Percentiles rank a stretch among this genome's conserved stretches.
phyloP scores from a whole-genome alignment of 1,140 invertebrate species.

The Periplaneta americana region DNA sequence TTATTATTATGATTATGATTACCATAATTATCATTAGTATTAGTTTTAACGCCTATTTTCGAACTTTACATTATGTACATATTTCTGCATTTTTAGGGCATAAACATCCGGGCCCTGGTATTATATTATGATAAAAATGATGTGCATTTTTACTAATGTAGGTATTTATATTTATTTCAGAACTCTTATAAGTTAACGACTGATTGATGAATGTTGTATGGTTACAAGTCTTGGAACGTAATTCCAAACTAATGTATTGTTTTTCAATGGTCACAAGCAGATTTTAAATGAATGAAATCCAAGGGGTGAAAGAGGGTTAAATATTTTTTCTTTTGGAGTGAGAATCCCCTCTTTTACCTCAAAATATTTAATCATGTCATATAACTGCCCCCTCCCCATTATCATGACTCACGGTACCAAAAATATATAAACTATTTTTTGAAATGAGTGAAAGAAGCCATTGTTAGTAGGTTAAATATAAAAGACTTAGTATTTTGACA shows the following conservation, averaged over 20 bases:
- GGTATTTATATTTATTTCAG: neutral
- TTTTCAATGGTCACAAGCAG: neutral
- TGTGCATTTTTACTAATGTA: neutral
- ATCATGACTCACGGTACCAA: conserved; percentile 6
- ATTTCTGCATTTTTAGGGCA: neutral
- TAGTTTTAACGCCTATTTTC: too few species aligned
- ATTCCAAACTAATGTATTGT: neutral
- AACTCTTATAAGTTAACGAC: neutral
- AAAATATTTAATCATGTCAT: neutral
- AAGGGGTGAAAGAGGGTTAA: neutral
- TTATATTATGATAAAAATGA: neutral
- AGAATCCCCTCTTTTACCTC: neutral
- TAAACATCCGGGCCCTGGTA: neutral
- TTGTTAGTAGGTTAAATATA: conserved; percentile 3
- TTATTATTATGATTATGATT: too few species aligned
- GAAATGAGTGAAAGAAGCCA: neutral
- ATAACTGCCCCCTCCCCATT: neutral
- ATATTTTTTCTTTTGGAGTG: neutral
- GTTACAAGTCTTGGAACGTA: neutral
- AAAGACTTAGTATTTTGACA: conserved; percentile 12
- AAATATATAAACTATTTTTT: conserved; percentile 8
- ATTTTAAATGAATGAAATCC: neutral
- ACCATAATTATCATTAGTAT: too few species aligned
- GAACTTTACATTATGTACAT: neutral
- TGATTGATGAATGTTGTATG: neutral